These are phyloP conservation scores for Echinometra lucunter DNA, from an alignment of 53 echinoderm and acorn worm species.

Conservation along the genomic window DNA sequence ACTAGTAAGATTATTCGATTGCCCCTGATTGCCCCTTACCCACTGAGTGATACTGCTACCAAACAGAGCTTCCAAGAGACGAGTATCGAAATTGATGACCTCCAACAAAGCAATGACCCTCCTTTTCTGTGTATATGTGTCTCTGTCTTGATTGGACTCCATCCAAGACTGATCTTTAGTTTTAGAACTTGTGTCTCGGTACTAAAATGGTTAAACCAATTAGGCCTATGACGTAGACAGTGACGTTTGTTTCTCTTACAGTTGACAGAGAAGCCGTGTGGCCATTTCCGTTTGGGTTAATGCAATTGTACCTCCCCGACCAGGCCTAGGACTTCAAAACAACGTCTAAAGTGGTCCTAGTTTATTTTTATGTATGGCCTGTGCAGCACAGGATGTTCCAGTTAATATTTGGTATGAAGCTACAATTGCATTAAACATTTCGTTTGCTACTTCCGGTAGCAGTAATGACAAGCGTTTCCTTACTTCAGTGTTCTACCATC, in stretches of 20 bases:
- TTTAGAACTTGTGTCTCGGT: constrained; percentile 23
- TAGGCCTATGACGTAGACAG: constrained; percentile 56
- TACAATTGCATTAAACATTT: constrained; percentile 55
- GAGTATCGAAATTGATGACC: not conserved
- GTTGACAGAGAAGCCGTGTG: constrained; percentile 53
- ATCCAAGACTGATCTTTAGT: constrained; percentile 42
- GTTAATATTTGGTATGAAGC: constrained; percentile 17
- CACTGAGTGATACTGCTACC: not conserved
- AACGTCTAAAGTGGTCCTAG: constrained; percentile 7
- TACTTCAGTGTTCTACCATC: not conserved
- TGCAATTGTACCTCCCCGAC: constrained; percentile 59
- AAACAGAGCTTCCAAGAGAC: not conserved
- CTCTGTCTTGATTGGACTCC: constrained; percentile 29
- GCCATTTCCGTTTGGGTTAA: constrained; percentile 62
- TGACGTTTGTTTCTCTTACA: constrained; percentile 59
- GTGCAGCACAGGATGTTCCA: constrained; percentile 19
- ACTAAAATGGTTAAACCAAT: constrained; percentile 54
- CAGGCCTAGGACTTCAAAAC: not conserved
- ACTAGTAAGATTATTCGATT: not conserved
- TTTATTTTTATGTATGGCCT: not conserved
- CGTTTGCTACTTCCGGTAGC: constrained; percentile 31
- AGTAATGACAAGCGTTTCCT: constrained; percentile 1
- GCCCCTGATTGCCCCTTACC: not conserved
- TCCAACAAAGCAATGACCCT: constrained; percentile 4
- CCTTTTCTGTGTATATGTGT: not conserved